Base-by-base conservation (phyloP, 2,113 vertebrate species). In the Guaruba guarouba region DNA sequence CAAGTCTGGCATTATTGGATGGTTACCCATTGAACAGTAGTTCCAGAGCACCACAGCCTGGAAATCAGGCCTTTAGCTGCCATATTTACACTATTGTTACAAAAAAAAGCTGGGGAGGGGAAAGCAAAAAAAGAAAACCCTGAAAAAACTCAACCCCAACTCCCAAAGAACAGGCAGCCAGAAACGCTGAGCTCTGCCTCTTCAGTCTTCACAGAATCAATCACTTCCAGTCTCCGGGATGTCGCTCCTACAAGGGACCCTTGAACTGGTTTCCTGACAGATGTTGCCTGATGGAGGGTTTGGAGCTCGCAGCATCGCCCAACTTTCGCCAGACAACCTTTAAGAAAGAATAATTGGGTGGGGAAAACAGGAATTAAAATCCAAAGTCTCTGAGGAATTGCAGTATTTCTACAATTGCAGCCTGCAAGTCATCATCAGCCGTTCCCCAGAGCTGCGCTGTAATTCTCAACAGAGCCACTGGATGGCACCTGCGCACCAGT, bases 231-330 rank as follows among this genome's bases (percentile, higher is more conserved):
- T 68, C 28, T 27, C 6, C 0, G 0, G 66, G 55, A 41, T 0
- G 0, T 17, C 3, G 16, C 29, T 95, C 95, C 98, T 99, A 99
- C 98, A 99, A 98, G 10, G 99, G 99, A 61, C 99, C 99, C 98
- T 99, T 99, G 98, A 99, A 99, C 98, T 99, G 99, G 98, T 99
- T 99, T 94, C 99, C 99, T 3, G 99, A 99, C 96, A 99, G 99
- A 68, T 99, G 99, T 97, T 99, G 99, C 93, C 99, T 98, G 97
- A 99, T 98, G 88, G 99, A 99, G 88, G 99, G 99, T 97, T 99
- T 99, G 93, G 99, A 98, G 96, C 99, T 99, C 0, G 99, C 99
- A 4, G 99, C 99, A 20, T 99, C 99, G 5, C 99, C 99, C 95
- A 99, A 98, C 95, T 99, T 99, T 88, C 99, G 97, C 99, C 99